Evolutionary conservation across 2,797 vertebrate species (phyloP).

Genomic region (Enteromius fasciolatus): DNA sequence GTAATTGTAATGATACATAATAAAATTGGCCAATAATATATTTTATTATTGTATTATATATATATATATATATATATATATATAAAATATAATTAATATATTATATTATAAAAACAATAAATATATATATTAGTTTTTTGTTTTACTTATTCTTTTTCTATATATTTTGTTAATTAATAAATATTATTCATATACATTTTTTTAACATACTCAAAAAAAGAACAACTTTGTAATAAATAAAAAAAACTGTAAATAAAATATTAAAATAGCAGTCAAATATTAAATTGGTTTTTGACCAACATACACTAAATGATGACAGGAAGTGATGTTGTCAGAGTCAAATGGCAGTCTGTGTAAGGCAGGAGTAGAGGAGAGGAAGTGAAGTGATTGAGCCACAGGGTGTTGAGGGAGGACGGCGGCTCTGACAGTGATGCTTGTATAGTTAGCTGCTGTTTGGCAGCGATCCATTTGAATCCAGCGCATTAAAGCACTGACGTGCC

Average conservation of each 20-base stretch:
- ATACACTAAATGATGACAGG: neutral
- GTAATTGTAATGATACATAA: no score
- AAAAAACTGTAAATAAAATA: no score
- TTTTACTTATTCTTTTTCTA: no score
- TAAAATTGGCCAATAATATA: no score
- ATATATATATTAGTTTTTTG: no score
- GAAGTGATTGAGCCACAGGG: neutral
- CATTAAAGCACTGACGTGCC: conserved; percentile 8
- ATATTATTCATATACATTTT: no score
- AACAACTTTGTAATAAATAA: neutral
- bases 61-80: no score
- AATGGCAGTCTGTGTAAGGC: neutral
- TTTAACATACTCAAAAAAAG: neutral
- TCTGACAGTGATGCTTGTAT: conserved; percentile 36
- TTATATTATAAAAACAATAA: no score
- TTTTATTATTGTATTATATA: no score
- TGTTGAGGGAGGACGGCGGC: neutral
- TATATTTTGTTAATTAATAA: no score
- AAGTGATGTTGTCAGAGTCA: neutral
- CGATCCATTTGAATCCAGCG: conserved; percentile 8
- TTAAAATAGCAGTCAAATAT: neutral
- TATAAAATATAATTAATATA: no score
- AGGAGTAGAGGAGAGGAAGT: neutral
- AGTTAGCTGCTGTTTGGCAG: conserved; percentile 33
- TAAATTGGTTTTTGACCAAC: neutral